Evolutionary conservation across 2,113 vertebrate genomes (phyloP).

Genomic region (Muntiacus reevesi): DNA sequence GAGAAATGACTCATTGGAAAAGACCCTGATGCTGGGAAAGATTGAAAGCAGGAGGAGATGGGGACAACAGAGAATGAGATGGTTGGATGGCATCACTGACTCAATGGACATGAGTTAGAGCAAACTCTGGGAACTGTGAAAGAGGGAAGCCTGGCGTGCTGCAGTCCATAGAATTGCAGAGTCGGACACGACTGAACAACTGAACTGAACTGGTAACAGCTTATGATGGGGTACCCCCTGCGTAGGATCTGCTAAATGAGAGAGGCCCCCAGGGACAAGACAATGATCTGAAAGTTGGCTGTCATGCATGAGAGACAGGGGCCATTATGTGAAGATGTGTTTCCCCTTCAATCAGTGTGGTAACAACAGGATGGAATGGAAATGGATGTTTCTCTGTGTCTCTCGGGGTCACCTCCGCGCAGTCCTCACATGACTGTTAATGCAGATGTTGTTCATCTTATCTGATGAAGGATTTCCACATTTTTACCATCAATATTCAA

Average conservation of each 20-base stretch:
- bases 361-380: slow-evolving; percentile 64
- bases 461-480: slow-evolving; percentile 65
- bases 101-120: background rate
- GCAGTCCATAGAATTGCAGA: background rate
- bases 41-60: background rate
- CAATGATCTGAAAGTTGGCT: background rate
- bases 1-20: background rate
- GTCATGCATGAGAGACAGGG: background rate
- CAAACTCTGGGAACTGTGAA: background rate
- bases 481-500: background rate
- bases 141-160: background rate
- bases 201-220: background rate
- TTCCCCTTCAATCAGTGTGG: slow-evolving; percentile 18
- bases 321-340: slow-evolving; percentile 49
- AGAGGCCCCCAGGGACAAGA: background rate
- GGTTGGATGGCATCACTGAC: background rate
- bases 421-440: slow-evolving; percentile 73
- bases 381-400: slow-evolving; percentile 65
- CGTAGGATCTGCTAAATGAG: background rate
- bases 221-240: background rate
- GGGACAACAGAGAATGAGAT: background rate
- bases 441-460: slow-evolving; percentile 66
- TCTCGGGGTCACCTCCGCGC: slow-evolving; percentile 66
- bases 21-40: background rate
- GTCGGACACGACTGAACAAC: background rate